Evolutionary conservation across 2,113 vertebrate genomes (phyloP).

Genomic region (Etheostoma cragini): DNA sequence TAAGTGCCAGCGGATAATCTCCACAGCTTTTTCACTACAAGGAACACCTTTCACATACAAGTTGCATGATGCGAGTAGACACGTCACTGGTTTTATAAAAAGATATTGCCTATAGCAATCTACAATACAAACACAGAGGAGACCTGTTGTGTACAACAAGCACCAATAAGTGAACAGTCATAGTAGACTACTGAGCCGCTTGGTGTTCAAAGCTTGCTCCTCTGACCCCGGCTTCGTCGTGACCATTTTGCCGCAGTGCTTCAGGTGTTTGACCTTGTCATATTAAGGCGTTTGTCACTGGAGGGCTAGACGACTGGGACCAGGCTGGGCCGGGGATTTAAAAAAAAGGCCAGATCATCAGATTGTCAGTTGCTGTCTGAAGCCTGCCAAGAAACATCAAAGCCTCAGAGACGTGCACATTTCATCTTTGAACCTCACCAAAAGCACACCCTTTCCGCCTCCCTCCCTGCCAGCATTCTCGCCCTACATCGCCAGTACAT

Average conservation of each 20-base stretch:
- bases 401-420: constrained; percentile 60
- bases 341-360: constrained; percentile 64
- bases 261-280: constrained; percentile 80
- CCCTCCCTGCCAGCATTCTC: constrained; percentile 41
- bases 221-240: constrained; percentile 52
- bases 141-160: constrained; percentile 14
- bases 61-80: not conserved
- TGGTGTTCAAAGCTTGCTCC: constrained; percentile 54
- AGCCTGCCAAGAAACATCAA: constrained; percentile 82
- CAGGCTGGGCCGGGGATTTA: constrained; percentile 49
- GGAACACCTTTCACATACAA: not conserved
- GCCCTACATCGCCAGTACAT: not conserved
- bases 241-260: constrained; percentile 65
- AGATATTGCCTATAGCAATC: not conserved
- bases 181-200: constrained; percentile 5
- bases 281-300: constrained; percentile 79
- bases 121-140: not conserved
- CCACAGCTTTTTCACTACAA: constrained; percentile 1
- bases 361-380: constrained; percentile 79
- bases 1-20: not conserved
- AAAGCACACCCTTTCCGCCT: constrained; percentile 59
- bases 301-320: constrained; percentile 67
- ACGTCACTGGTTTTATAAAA: not conserved
- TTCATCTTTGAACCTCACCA: constrained; percentile 78
- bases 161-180: constrained; percentile 47